Evolutionary conservation across 2,888 invertebrate species (phyloP), one percentile per base, ranked within the genome.

Genomic region (Noctua fimbriata): DNA sequence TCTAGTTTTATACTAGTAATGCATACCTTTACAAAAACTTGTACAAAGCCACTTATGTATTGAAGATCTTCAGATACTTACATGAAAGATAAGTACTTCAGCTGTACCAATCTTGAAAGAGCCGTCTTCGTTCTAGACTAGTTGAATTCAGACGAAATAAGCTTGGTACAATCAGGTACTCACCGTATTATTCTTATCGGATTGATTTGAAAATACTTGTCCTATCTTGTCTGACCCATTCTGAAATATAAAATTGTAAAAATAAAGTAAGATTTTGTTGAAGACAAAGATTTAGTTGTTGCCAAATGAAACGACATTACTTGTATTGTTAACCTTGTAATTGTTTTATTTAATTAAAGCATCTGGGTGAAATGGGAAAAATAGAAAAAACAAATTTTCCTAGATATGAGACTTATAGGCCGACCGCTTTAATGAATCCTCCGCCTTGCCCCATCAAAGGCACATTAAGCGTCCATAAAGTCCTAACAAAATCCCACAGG

Each of bases 101-200:
- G 24, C 9, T 69, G 9, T 28, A 41, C 44, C 52, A n/a, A 55
- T 70, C 65, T 55, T 63, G 18, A 73, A 69, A 72, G 66, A 66
- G 9, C n/a, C 32, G 24, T 28, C 24, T 58, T 79, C 6, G 9
- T 41, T 5, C 12, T 52, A 55, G 78, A 44, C 49, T 71, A 44
- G 32, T 63, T 52, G 18, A 58, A 44, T 65, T 69, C 47, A 73
- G n/a, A 69, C 1, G 21, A 73, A 73, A 55, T 69, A 79, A 55
- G 18, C 28, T 73, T 10, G 24, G 55, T 73, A 73, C 60, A 63
- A 69, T 69, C 41, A 36, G 44, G 44, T 41, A 66, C 58, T 78
- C n/a, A 24, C 52, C n/a, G 44, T 55, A 6, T 44, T 52, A 21
- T 52, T 55, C 52, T 55, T 24, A 55, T 55, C 52, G 24, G 5